Percentiles rank a stretch among this genome's conserved stretches.
phyloP scores from a whole-genome alignment of 2,888 invertebrate genomes.

The Thera britannica region DNA sequence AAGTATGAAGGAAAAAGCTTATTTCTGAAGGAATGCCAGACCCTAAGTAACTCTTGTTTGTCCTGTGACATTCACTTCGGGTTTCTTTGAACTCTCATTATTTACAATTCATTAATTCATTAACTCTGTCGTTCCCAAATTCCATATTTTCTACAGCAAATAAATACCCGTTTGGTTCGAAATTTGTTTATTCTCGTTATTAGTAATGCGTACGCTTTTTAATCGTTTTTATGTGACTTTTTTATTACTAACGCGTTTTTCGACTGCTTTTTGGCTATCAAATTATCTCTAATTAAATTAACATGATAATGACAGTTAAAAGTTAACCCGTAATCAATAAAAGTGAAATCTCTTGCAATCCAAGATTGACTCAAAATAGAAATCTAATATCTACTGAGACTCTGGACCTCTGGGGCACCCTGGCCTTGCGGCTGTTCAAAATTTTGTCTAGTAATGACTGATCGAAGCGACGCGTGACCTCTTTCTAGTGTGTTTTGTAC shows the following conservation, averaged over 20 bases:
- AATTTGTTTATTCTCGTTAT: constrained; percentile 61
- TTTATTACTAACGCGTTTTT: constrained; percentile 51
- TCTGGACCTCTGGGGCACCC: no score
- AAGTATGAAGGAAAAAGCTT: not conserved
- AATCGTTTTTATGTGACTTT: constrained; percentile 51
- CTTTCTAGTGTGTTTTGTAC: no score
- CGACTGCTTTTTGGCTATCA: constrained; percentile 7
- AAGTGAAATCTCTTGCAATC: not conserved
- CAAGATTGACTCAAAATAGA: no score
- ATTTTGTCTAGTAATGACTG: no score
- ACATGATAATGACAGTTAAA: not conserved
- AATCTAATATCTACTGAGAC: no score
- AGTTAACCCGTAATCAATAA: not conserved
- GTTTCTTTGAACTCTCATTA: constrained; percentile 29
- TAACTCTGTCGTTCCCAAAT: constrained; percentile 28
- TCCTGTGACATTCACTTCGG: constrained; percentile 10
- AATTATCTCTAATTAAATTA: constrained; percentile 6
- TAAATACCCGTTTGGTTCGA: constrained; percentile 35
- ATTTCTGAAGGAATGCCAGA: not conserved
- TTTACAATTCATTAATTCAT: constrained; percentile 38
- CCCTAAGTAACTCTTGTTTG: not conserved
- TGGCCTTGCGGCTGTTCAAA: no score
- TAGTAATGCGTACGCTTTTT: constrained; percentile 49
- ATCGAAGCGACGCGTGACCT: no score
- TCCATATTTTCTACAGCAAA: constrained; percentile 33